Base-by-base conservation (phyloP, 1,140 invertebrate species). In the Melipona quadrifasciata region DNA sequence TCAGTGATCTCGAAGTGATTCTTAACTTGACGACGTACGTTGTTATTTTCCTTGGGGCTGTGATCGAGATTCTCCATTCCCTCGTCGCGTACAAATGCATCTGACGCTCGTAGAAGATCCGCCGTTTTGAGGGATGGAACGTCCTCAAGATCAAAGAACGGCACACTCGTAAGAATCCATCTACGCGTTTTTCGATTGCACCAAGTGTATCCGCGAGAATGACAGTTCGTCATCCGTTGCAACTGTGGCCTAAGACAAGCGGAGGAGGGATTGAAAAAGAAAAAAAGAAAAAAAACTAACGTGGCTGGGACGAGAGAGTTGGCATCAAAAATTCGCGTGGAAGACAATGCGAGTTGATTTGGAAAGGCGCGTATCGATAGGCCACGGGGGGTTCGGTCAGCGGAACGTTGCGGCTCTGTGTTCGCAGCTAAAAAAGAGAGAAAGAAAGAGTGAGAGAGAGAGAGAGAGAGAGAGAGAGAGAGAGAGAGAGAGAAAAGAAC, bases 281-380 rank as follows among this genome's bases (percentile, higher is more conserved):
- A 47, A n/a, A 19, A 21, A 67, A 27, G 57, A 70, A 47, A 57
- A 58, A 58, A 31, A 16, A 27, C 53, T n/a, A 39, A 39, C 53
- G 53, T 19, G 10, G 67, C 27, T 19, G 19, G 34, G 17, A 51
- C 51, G 74, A 53, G 21, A 53, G 21, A n/a, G 2, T 47, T 47
- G 39, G 82, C 75, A 79, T 84, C 27, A 84, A 79, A 84, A 84
- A 79, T 84, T 84, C 67, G 82, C 34, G 39, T 64, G 76, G 67
- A 71, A 84, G 82, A 84, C 82, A 84, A 84, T 84, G 82, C 67
- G 27, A 51, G 65, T 84, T 84, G 76, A 84, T 84, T 84, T 79
- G 82, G 65, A 79, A 71, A 64, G 77, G 82, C 67, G 81, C 64
- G 67, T 79, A 79, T 84, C 75, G 82, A 79, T 77, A 68, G 75